Percentiles rank a stretch among this genome's conserved stretches.
phyloP scores from a whole-genome alignment of 2,113 vertebrate genomes.

The Thryonomys swinderianus region DNA sequence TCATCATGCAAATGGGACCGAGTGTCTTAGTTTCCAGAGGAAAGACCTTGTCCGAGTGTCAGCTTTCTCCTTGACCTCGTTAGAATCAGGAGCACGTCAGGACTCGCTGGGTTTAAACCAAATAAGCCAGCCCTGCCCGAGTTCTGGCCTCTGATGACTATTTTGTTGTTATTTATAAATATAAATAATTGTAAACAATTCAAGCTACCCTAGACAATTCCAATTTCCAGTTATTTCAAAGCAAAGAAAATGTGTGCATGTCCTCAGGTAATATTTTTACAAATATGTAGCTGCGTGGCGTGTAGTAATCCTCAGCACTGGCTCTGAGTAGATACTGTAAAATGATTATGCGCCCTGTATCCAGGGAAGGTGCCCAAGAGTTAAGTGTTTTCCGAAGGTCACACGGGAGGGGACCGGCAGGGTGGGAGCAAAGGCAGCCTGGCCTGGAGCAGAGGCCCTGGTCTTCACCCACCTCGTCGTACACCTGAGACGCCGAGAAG shows the following conservation, averaged over 20 bases:
- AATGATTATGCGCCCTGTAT: background rate
- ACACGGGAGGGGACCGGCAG: background rate
- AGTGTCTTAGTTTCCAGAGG: background rate
- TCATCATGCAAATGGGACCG: background rate
- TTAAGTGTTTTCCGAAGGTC: background rate
- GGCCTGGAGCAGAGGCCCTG: background rate
- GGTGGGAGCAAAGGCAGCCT: background rate
- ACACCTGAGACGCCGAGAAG: background rate
- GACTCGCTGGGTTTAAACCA: background rate
- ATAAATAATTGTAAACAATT: background rate
- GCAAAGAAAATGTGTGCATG: background rate
- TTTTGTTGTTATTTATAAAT: background rate
- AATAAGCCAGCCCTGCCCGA: background rate
- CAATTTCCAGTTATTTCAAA: constrained; percentile 14
- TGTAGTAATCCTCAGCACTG: background rate
- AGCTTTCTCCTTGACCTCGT: constrained; percentile 31
- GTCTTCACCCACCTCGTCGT: background rate
- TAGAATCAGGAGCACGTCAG: background rate
- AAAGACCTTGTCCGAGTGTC: background rate
- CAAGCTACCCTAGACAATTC: background rate
- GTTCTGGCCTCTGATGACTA: background rate
- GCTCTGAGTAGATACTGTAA: background rate
- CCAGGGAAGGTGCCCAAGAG: background rate
- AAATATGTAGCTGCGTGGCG: background rate
- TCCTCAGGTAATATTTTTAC: constrained; percentile 10